Percentiles rank a stretch among this genome's conserved stretches.
These are phyloP conservation scores for Heptranchias perlo DNA, from an alignment of 2,113 vertebrate species.

Conservation along the genomic window DNA sequence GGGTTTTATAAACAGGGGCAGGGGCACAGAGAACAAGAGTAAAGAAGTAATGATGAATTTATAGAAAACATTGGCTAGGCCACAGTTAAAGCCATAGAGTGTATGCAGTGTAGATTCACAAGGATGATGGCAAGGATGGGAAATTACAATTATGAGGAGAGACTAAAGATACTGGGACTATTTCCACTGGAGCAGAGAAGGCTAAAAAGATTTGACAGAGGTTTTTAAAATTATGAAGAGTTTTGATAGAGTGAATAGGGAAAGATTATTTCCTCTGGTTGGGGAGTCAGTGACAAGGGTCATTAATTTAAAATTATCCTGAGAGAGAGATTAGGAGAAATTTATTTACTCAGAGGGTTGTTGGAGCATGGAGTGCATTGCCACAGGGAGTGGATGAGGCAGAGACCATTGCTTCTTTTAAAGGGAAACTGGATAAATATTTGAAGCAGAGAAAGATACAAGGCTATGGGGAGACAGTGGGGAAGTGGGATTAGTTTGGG, in stretches of 20 bases:
- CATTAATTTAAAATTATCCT: slow-evolving; percentile 10
- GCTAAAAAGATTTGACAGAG: not conserved
- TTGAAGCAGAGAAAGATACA: not conserved
- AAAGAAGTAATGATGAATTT: not conserved
- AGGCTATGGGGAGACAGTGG: not conserved
- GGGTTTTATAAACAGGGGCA: not conserved
- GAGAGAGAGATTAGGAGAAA: not conserved
- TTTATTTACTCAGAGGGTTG: not conserved
- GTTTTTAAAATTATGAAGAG: not conserved
- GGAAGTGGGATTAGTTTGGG: not conserved
- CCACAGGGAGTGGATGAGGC: not conserved
- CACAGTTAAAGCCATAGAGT: not conserved
- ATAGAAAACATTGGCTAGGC: not conserved
- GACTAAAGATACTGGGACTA: not conserved
- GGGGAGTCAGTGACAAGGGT: not conserved
- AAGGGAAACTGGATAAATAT: not conserved
- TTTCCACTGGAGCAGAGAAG: not conserved
- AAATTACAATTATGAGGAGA: not conserved
- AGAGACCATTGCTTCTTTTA: not conserved
- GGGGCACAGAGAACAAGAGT: not conserved
- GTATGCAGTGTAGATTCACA: not conserved
- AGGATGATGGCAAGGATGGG: not conserved
- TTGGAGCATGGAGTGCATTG: slow-evolving; percentile 6
- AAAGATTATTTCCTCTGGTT: not conserved
- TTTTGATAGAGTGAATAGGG: not conserved